Evolutionary conservation across 2,113 vertebrate species (phyloP), one percentile per base, ranked within the genome.

Genomic region (Lanius collurio): DNA sequence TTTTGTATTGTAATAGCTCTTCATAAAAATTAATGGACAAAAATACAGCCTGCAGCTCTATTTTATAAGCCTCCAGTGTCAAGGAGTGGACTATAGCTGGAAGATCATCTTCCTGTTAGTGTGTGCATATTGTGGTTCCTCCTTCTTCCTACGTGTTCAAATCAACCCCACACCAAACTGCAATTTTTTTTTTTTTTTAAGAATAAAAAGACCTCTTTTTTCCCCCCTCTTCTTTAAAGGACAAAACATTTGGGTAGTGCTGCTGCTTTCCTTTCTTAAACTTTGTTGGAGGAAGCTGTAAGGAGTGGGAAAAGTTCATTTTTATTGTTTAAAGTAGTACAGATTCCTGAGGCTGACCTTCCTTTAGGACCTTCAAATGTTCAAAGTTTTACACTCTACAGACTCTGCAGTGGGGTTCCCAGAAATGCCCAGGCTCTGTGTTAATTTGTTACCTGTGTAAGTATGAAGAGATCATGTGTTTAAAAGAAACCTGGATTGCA

Each of bases 81-180:
- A 44, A 55, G 41, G 60, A 13, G 14, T 10, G 33, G 39, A 31
- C 55, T 46, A 2, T 1, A 47, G 52, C 19, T n/a, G 33, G 26
- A 85, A 47, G 27, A 33, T 83, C 19, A 27, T 35, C 27, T 41
- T 81, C 27, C 31, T 39, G 12, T 26, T 33, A 47, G 28, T 2
- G 1, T 2, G 2, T 52, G 5, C 9, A 15, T n/a, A 16, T 22
- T 67, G 3, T 53, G 41, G 13, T 33, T 76, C 7, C 31, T 90
- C 13, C 55, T 84, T 62, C 47, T 30, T 70, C 22, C 0, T 35
- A 5, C 0, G 0, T 46, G 42, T 55, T 67, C 65, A 62, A 10
- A 64, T 44, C 35, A 78, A 22, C 15, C 15, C 15, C 31, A 5
- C 6, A 24, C 13, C 75, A 60, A 63, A 37, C 35, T 24, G 23